Conservation (phyloP, 2,797 vertebrate genomes). For the Geotrypetes seraphini region DNA sequence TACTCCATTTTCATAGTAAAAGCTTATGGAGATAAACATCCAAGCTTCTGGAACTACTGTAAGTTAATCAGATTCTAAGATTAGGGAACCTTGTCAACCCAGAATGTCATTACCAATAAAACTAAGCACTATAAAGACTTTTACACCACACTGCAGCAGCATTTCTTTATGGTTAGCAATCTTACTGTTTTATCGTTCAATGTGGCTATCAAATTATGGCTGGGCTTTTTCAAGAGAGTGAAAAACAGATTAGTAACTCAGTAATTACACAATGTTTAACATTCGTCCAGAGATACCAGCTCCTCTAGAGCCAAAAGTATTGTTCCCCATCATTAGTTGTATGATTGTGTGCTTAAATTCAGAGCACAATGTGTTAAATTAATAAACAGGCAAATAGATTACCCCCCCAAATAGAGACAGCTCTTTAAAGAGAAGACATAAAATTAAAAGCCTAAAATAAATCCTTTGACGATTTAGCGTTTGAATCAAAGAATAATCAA, state of each 20-base stretch:
- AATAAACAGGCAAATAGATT: slow-evolving; percentile 17
- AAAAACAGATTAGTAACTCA: slow-evolving; percentile 21
- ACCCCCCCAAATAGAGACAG: no score
- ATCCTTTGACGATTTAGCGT: slow-evolving; percentile 25
- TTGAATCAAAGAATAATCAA: slow-evolving; percentile 41
- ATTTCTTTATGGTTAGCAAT: background rate
- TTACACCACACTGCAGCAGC: slow-evolving; percentile 7
- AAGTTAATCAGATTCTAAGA: slow-evolving; percentile 5
- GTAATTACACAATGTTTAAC: slow-evolving; percentile 21
- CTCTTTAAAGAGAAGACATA: slow-evolving; percentile 28
- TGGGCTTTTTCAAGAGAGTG: slow-evolving; percentile 11
- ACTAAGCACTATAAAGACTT: slow-evolving; percentile 13
- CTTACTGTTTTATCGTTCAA: slow-evolving; percentile 3
- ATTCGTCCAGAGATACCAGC: slow-evolving; percentile 35
- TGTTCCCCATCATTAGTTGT: slow-evolving; percentile 1
- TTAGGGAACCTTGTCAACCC: no score
- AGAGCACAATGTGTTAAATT: no score
- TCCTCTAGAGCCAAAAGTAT: slow-evolving; percentile 37
- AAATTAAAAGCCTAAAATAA: slow-evolving; percentile 31
- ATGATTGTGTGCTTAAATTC: slow-evolving; percentile 22
- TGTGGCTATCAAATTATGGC: background rate
- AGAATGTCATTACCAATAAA: no score
- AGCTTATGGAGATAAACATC: background rate
- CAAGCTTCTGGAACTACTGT: background rate
- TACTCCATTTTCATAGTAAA: slow-evolving; percentile 6